Conservation (phyloP, 1,140 invertebrate genomes). For the Drosophila leontia region DNA sequence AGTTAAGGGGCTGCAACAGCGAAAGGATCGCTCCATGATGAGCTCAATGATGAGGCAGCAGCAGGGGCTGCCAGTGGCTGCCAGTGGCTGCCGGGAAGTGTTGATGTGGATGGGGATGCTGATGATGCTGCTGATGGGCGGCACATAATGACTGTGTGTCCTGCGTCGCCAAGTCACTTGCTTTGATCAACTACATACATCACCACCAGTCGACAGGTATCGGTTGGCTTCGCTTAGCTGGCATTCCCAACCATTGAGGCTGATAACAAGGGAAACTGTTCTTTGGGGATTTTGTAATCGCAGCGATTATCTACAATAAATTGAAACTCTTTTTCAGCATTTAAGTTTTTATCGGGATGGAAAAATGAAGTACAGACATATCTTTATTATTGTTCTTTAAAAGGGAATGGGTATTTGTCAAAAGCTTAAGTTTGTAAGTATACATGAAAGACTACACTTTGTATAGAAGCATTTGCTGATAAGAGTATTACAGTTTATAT, state of each 20-base stretch:
- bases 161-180: conserved; percentile 49
- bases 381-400: background rate
- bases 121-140: conserved; percentile 49
- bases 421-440: background rate
- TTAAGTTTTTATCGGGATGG: background rate
- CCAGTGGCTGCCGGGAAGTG: conserved; percentile 21
- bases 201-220: conserved; percentile 30
- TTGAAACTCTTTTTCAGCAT: background rate
- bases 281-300: conserved; percentile 16
- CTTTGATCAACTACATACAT: conserved; percentile 65
- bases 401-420: background rate
- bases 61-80: conserved; percentile 25
- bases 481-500: background rate
- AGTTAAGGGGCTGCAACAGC: conserved; percentile 8
- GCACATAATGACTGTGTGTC: conserved; percentile 63
- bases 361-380: background rate
- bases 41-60: conserved; percentile 41
- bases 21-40: conserved; percentile 34
- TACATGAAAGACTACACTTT: background rate
- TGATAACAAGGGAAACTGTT: conserved; percentile 4
- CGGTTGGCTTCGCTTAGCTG: conserved; percentile 1
- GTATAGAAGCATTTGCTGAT: background rate
- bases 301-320: conserved; percentile 17
- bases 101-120: conserved; percentile 6
- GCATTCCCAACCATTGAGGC: conserved; percentile 3